Conservation (phyloP, 92 coral and sea anemone genomes). For the Bergia puertoricense region DNA sequence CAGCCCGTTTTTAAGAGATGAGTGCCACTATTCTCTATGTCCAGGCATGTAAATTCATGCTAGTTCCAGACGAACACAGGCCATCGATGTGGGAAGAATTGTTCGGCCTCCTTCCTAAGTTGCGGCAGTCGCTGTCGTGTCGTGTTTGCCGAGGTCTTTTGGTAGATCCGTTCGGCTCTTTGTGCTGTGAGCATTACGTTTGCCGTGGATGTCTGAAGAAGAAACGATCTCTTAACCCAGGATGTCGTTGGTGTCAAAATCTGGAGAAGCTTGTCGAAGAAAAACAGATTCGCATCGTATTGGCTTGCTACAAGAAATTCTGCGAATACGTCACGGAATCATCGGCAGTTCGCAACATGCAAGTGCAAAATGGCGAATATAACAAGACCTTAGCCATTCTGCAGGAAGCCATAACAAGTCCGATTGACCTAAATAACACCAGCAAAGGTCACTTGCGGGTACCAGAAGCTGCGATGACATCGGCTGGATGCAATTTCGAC, state of each 20-base stretch:
- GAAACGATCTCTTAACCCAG: constrained; percentile 93
- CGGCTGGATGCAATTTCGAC: constrained; percentile 33
- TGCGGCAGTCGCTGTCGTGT: constrained; percentile 88
- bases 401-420: constrained; percentile 85
- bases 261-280: constrained; percentile 80
- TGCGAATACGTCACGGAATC: constrained; percentile 81
- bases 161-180: constrained; percentile 92
- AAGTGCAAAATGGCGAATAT: constrained; percentile 83
- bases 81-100: constrained; percentile 80
- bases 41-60: constrained; percentile 94
- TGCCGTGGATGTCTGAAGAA: constrained; percentile 89
- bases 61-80: constrained; percentile 63
- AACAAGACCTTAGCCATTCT: constrained; percentile 73
- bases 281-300: constrained; percentile 80
- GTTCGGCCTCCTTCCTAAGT: constrained; percentile 78
- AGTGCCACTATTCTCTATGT: constrained; percentile 97
- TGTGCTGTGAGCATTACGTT: constrained; percentile 89
- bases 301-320: constrained; percentile 95
- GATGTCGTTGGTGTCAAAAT: constrained; percentile 97
- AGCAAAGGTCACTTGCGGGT: constrained; percentile 34
- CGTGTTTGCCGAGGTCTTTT: constrained; percentile 95
- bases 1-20: constrained; percentile 39
- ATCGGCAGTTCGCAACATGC: constrained; percentile 50
- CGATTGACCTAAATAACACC: constrained; percentile 63
- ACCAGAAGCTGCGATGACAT: constrained; percentile 33